These are phyloP conservation scores for Aplodontia rufa DNA, from an alignment of 2,113 vertebrate species.

Conservation along the genomic window DNA sequence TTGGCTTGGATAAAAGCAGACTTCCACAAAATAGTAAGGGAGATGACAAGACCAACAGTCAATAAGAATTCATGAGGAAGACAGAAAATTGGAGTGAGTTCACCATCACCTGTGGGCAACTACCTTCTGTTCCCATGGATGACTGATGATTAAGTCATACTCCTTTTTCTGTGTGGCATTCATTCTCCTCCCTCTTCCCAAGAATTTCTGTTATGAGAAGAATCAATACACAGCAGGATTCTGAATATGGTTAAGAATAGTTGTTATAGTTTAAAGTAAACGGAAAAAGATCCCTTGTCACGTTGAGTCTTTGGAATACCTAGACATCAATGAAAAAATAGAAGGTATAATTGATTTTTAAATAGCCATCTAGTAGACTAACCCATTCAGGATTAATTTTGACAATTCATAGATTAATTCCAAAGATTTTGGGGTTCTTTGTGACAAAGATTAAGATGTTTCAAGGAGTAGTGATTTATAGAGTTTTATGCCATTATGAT, in stretches of 20 bases:
- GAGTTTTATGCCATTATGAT: neutral
- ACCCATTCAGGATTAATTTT: neutral
- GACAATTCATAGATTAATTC: neutral
- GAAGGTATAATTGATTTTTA: neutral
- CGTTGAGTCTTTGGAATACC: neutral
- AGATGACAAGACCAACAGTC: neutral
- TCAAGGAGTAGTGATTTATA: neutral
- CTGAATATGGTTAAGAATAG: neutral
- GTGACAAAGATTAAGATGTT: neutral
- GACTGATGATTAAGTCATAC: neutral
- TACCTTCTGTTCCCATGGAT: neutral
- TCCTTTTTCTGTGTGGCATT: neutral
- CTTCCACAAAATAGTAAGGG: neutral
- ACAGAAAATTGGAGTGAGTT: neutral
- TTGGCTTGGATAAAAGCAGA: neutral
- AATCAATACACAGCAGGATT: neutral
- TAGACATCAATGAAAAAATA: slow-evolving; percentile 49
- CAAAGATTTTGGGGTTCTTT: neutral
- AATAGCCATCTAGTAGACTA: neutral
- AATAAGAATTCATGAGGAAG: neutral
- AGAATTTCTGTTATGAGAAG: slow-evolving; percentile 10
- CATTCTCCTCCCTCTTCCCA: neutral
- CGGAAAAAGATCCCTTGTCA: neutral
- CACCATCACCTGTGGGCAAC: neutral
- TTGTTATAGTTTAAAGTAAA: neutral